Conservation (phyloP, 2,797 vertebrate genomes). For the Epinephelus awoara region DNA sequence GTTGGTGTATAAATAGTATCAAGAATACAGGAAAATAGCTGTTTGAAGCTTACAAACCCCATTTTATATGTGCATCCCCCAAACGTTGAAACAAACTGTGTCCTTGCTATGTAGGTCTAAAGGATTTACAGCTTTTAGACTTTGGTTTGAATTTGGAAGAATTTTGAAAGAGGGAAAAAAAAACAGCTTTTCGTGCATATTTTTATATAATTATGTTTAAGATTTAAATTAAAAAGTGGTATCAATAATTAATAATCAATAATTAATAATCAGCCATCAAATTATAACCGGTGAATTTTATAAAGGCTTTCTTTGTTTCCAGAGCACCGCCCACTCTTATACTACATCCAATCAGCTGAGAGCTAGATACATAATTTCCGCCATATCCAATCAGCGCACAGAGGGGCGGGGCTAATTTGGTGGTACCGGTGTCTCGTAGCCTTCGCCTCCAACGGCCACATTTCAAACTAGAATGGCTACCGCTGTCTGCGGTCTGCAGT, state of each 20-base stretch:
- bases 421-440: constrained; percentile 49
- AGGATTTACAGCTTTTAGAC: neutral
- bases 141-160: neutral
- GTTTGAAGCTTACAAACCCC: no score
- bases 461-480: constrained; percentile 89
- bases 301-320: constrained; percentile 34
- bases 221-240: no score
- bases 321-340: neutral
- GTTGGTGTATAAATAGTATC: no score
- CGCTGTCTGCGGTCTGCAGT: constrained; percentile 82
- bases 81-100: no score
- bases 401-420: constrained; percentile 50
- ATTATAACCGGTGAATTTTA: neutral
- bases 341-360: constrained; percentile 63
- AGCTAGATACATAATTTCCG: constrained; percentile 2
- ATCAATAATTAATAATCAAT: no score
- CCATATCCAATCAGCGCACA: constrained; percentile 62
- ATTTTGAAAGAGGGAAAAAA: neutral
- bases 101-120: no score
- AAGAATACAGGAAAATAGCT: no score
- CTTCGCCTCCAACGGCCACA: constrained; percentile 20
- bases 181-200: no score
- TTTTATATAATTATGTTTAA: no score
- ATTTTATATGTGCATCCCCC: no score
- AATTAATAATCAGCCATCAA: no score